Evolutionary conservation across 2,888 invertebrate species (phyloP).

Genomic region (Pharmacophagus antenor): DNA sequence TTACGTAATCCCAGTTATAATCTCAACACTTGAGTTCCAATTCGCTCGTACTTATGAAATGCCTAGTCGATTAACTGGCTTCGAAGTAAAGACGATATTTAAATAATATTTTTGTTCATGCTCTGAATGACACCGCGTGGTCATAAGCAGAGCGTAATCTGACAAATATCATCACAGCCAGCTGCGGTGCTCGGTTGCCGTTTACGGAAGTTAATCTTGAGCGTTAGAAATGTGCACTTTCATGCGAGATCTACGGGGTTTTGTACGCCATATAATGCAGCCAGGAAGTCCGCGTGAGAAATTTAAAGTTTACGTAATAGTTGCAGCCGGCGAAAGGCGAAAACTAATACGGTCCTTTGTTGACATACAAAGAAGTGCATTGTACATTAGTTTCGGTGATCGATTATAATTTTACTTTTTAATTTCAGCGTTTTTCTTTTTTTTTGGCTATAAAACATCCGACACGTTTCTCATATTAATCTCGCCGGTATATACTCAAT

Average conservation of each 20-base stretch:
- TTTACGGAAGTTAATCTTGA: conserved; percentile 10
- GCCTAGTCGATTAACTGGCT: too few relatives aligned
- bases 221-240: conserved; percentile 6
- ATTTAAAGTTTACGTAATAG: conserved; percentile 13
- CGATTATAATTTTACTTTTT: too few relatives aligned
- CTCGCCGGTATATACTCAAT: too few relatives aligned
- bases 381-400: too few relatives aligned
- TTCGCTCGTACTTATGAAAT: neutral
- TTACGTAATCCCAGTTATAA: conserved; percentile 2
- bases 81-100: neutral
- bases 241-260: conserved; percentile 13
- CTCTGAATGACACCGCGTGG: neutral
- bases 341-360: neutral
- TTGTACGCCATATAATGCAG: neutral
- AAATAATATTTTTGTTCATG: conserved; percentile 2
- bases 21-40: neutral
- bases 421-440: too few relatives aligned
- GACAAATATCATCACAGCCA: neutral
- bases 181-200: neutral
- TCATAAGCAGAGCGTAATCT: conserved; percentile 6
- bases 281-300: conserved; percentile 5
- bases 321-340: conserved; percentile 13
- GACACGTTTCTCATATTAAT: too few relatives aligned
- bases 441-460: too few relatives aligned
- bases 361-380: too few relatives aligned